Percentiles rank a stretch among this genome's conserved stretches.
Conservation (phyloP, 2,888 invertebrate species). For the Teleogryllus oceanicus region DNA sequence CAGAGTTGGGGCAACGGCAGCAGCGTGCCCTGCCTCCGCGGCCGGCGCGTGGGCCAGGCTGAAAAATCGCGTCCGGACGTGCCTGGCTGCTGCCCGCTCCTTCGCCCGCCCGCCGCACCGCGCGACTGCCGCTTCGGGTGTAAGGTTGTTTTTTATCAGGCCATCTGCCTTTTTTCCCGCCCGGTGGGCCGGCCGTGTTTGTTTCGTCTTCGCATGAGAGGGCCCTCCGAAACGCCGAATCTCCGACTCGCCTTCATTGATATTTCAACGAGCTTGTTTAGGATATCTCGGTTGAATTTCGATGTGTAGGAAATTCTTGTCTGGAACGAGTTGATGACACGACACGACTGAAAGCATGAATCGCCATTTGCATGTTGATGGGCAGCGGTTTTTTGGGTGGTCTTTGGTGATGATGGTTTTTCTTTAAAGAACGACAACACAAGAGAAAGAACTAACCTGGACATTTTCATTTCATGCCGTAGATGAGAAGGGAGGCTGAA, state of each 20-base stretch:
- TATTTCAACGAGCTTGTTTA: background rate
- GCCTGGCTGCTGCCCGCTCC: no score
- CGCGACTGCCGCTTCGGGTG: no score
- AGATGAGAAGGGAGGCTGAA: no score
- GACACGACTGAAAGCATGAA: conserved; percentile 5
- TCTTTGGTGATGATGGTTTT: background rate
- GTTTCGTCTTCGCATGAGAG: background rate
- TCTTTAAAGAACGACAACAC: no score
- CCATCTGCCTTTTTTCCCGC: background rate
- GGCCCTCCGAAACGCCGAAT: no score
- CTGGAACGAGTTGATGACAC: background rate
- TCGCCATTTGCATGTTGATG: background rate
- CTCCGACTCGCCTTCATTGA: background rate
- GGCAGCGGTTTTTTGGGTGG: background rate
- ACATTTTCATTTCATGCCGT: no score
- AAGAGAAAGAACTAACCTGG: no score
- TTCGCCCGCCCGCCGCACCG: no score
- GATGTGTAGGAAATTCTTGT: background rate
- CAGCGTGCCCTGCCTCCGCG: no score
- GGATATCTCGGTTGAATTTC: background rate
- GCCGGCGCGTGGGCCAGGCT: no score
- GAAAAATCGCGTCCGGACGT: no score
- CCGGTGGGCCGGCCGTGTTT: background rate
- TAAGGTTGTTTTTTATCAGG: background rate
- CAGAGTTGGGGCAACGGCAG: no score